Base-by-base conservation (phyloP, 2,113 vertebrate genomes). In the Proteles cristata region DNA sequence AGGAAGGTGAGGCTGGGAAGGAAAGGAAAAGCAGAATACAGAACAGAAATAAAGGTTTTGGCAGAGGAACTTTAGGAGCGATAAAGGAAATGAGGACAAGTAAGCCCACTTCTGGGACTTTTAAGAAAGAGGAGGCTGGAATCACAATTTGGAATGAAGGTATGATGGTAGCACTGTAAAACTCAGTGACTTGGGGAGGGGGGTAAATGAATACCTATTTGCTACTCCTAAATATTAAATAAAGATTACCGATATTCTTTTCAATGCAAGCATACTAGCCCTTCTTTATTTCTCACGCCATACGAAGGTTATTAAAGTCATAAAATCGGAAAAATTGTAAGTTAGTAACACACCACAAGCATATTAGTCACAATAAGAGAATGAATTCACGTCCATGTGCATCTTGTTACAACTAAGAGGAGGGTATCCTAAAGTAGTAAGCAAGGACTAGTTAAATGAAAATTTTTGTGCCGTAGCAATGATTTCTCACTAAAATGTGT, bases 51-150 rank as follows among this genome's bases (percentile, higher is more conserved):
- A 55, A 81, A 92, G 45, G n/a, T 74, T 87, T 94, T 2, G 8
- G 69, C 48, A 95, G 55, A 95, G 35, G 88, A 84, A 82, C 63
- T 55, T 80, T 10, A 77, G 35, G n/a, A 63, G 11, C 26, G 81
- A 81, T 69, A n/a, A 86, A 89, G n/a, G 19, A 93, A 84, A 77
- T 28, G 11, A 39, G 33, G 55, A 17, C 80, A 74, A 87, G 55
- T 71, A 82, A 97, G 74, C 9, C n/a, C 33, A 93, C 23, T 92
- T 48, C 28, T 94, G n/a, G 11, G 31, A 93, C 77, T 65, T 77
- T 73, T 83, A 90, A 63, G n/a, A 93, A 90, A 93, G 26, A 88
- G 31, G 55, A 43, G 23, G n/a, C 11, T 55, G 66, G 71, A 45
- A 48, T 33, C 84, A 90, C 35, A 87, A 83, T 63, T 86, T 83